A percentile compares a stretch with the other conserved stretches of the same genome.
phyloP scores from a whole-genome alignment of 2,113 vertebrate species.

The Oxyura jamaicensis region DNA sequence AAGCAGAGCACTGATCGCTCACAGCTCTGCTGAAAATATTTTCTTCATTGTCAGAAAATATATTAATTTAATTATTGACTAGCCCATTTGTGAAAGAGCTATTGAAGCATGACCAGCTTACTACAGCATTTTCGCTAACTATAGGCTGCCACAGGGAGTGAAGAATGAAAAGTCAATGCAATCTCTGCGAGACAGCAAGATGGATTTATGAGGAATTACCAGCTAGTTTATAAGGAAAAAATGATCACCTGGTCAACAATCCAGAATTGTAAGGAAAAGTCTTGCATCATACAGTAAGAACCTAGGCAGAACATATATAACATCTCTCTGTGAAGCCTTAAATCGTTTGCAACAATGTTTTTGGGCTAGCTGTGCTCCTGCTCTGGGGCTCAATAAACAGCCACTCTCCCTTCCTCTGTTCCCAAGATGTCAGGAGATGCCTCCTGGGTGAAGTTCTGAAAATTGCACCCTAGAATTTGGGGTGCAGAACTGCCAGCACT shows the following conservation, averaged over 20 bases:
- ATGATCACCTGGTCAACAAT: not conserved
- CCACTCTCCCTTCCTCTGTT: not conserved
- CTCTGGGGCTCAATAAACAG: not conserved
- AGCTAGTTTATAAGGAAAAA: conserved; percentile 4
- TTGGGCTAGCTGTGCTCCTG: not conserved
- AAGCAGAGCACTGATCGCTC: not conserved
- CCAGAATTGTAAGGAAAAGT: not conserved
- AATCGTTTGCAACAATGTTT: not conserved
- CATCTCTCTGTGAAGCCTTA: not conserved
- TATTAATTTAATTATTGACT: conserved; percentile 68
- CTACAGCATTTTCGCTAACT: conserved; percentile 21
- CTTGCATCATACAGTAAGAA: not conserved
- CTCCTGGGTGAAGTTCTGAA: not conserved
- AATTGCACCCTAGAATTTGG: not conserved
- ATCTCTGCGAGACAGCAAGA: not conserved
- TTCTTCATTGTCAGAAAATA: conserved; percentile 56
- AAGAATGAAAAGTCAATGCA: conserved; percentile 47
- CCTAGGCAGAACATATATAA: not conserved
- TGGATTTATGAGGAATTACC: conserved; percentile 50
- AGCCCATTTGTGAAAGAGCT: conserved; percentile 41
- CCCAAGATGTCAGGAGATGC: not conserved
- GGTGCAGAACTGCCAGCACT: not conserved
- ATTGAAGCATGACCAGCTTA: conserved; percentile 31
- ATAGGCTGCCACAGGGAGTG: conserved; percentile 10
- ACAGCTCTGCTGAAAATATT: conserved; percentile 41